Evolutionary conservation across 1,140 invertebrate genomes (phyloP).

Genomic region (Cydia fagiglandana): DNA sequence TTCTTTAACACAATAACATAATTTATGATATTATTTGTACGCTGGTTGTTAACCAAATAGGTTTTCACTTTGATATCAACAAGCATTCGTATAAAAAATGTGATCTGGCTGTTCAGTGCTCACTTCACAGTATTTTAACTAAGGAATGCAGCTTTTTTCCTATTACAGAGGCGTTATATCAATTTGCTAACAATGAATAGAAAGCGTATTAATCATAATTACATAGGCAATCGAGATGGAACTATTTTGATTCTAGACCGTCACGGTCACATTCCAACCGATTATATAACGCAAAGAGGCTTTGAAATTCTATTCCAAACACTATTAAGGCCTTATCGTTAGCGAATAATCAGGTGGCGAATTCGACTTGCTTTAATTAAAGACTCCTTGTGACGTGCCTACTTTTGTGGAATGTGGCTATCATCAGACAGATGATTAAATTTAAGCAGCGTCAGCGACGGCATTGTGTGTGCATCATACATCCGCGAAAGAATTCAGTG

Average conservation of each 20-base stretch:
- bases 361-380: background rate
- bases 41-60: background rate
- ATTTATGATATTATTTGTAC: too few species aligned
- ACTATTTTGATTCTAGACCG: conserved; percentile 30
- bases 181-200: conserved; percentile 29
- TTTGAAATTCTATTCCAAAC: conserved; percentile 17
- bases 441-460: too few species aligned
- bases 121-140: conserved; percentile 9
- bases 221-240: conserved; percentile 29
- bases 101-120: background rate
- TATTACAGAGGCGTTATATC: conserved; percentile 28
- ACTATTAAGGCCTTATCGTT: background rate
- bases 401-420: background rate
- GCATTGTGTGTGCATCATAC: too few species aligned
- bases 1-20: background rate
- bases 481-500: too few species aligned
- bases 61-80: background rate
- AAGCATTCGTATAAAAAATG: background rate
- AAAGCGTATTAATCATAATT: conserved; percentile 29
- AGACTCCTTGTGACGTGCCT: background rate
- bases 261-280: conserved; percentile 22
- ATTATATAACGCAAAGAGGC: conserved; percentile 18
- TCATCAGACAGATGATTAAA: too few species aligned
- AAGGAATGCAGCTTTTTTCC: conserved; percentile 25
- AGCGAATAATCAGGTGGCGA: conserved; percentile 11